A percentile compares a stretch with the other conserved stretches of the same genome.
Evolutionary conservation across 2,113 vertebrate genomes (phyloP).

Genomic region (Actenoides lindsayi): DNA sequence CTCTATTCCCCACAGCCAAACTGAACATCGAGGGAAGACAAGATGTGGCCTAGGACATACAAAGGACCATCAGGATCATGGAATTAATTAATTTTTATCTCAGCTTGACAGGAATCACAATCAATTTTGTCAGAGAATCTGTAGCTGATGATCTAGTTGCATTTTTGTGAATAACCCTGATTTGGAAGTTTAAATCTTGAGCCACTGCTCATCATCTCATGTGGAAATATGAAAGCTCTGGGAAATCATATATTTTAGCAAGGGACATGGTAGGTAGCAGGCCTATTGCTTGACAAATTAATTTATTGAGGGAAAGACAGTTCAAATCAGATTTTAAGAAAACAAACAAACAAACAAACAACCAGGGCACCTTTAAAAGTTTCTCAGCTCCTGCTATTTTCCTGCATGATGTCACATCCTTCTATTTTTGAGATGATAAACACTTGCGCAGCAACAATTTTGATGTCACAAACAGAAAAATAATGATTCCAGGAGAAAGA

Average conservation of each 20-base stretch:
- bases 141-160: not conserved
- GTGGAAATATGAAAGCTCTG: not conserved
- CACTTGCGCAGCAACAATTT: not conserved
- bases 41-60: not conserved
- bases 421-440: constrained; percentile 17
- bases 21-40: not conserved
- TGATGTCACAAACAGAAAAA: not conserved
- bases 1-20: not conserved
- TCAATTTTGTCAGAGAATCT: not conserved
- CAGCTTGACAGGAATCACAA: not conserved
- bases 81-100: not conserved
- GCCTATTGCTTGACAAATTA: not conserved
- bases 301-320: not conserved
- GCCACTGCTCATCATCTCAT: not conserved
- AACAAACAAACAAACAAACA: not conserved
- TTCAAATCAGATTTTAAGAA: not conserved
- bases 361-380: not conserved
- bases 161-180: not conserved
- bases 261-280: not conserved
- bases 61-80: not conserved
- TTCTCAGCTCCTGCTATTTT: not conserved
- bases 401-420: not conserved
- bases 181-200: not conserved
- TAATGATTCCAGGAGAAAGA: not conserved
- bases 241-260: not conserved